phyloP scores from a whole-genome alignment of 2,797 vertebrate genomes.

The Eidolon dupreanum region DNA sequence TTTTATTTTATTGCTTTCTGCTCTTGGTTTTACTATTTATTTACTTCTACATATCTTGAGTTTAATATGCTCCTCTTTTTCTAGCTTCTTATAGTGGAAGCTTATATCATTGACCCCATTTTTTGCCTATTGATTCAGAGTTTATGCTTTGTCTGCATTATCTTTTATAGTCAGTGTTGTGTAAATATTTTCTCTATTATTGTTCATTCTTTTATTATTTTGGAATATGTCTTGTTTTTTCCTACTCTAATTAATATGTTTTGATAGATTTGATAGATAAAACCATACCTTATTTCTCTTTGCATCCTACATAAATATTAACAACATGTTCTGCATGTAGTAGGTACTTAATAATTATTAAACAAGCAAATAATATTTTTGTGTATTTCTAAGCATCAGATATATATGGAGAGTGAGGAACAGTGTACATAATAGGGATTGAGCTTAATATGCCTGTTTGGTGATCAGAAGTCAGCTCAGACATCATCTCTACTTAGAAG shows the following conservation, averaged over 20 bases:
- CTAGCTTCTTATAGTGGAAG: conserved; percentile 33
- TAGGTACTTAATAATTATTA: background rate
- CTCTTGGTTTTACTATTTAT: conserved; percentile 21
- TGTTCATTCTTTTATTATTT: background rate
- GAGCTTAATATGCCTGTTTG: background rate
- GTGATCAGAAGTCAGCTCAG: background rate
- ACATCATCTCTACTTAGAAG: background rate
- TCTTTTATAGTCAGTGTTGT: background rate
- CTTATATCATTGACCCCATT: background rate
- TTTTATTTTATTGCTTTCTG: conserved; percentile 20
- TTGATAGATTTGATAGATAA: background rate
- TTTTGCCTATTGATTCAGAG: background rate
- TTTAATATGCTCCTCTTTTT: background rate
- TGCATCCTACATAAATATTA: background rate
- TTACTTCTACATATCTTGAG: background rate
- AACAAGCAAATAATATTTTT: conserved; percentile 14
- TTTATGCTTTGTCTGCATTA: background rate
- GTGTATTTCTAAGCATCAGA: conserved; percentile 35
- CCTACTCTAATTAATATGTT: background rate
- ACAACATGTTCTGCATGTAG: background rate
- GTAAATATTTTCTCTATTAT: background rate
- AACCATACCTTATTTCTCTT: background rate
- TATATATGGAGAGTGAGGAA: background rate
- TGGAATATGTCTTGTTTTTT: background rate
- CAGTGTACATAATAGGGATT: background rate